These are phyloP conservation scores for Calameuta idolon DNA, from an alignment of 2,888 invertebrate genomes.

Conservation along the genomic window DNA sequence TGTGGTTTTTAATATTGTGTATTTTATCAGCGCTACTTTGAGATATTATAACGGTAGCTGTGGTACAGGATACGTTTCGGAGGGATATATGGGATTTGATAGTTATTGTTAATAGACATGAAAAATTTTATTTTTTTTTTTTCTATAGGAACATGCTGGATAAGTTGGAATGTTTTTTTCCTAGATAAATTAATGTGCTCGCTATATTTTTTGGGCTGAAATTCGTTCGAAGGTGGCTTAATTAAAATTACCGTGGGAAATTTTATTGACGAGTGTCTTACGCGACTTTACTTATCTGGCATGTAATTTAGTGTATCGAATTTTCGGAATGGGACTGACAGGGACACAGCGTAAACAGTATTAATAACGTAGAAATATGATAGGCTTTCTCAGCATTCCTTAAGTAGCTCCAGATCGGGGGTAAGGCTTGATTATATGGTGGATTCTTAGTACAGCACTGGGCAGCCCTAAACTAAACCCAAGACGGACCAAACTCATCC, in stretches of 20 bases:
- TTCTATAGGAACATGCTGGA: not conserved
- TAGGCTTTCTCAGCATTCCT: not conserved
- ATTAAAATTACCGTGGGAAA: not conserved
- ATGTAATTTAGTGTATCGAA: not conserved
- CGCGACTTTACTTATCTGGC: not conserved
- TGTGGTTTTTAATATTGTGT: not conserved
- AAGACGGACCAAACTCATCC: conserved; percentile 60
- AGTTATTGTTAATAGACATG: not conserved
- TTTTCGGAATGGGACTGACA: not conserved
- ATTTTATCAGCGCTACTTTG: not conserved
- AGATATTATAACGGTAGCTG: not conserved
- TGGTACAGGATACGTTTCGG: not conserved
- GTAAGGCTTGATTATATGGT: conserved; percentile 3
- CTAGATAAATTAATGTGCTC: not conserved
- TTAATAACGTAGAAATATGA: not conserved
- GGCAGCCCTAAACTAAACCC: conserved; percentile 46
- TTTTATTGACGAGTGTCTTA: not conserved
- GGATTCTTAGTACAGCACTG: not conserved
- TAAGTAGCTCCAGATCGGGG: conserved; percentile 24
- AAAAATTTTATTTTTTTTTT: not conserved
- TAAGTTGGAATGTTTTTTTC: not conserved
- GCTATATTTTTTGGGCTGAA: not conserved
- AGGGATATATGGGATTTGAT: not conserved
- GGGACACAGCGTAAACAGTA: not conserved
- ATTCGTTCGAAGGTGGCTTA: not conserved